Percentiles rank a stretch among this genome's conserved stretches.
Evolutionary conservation across 2,888 invertebrate species (phyloP).

Genomic region (Prostheceraeus crozeri): DNA sequence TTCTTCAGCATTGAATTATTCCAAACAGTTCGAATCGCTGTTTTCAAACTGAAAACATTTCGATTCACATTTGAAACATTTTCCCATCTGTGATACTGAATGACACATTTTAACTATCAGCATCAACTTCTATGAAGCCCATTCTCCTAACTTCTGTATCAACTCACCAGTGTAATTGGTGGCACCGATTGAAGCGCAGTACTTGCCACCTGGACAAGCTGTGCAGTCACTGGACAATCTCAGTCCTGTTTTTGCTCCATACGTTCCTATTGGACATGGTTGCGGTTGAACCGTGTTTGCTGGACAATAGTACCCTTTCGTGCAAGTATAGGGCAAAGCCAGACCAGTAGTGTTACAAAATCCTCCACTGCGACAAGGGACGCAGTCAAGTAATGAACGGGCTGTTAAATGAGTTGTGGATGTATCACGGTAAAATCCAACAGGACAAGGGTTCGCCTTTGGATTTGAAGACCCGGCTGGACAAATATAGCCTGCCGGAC

Average conservation of each 20-base stretch:
- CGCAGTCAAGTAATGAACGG: constrained; percentile 44
- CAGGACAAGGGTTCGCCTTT: constrained; percentile 46
- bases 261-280: constrained; percentile 36
- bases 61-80: no score
- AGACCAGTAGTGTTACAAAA: constrained; percentile 51
- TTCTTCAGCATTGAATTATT: no score
- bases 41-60: no score
- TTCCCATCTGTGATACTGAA: no score
- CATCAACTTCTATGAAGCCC: no score
- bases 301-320: constrained; percentile 50
- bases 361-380: constrained; percentile 51
- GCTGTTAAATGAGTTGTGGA: no score
- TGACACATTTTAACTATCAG: no score
- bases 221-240: constrained; percentile 50
- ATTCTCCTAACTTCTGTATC: no score
- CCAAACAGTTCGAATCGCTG: no score
- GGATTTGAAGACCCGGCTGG: constrained; percentile 48
- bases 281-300: constrained; percentile 43
- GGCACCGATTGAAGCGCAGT: constrained; percentile 53
- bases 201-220: constrained; percentile 53
- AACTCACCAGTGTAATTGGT: constrained; percentile 50
- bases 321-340: constrained; percentile 46
- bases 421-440: constrained; percentile 53
- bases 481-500: constrained; percentile 54
- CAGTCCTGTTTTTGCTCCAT: neutral